Evolutionary conservation across 2,113 vertebrate genomes (phyloP), one percentile per base, ranked within the genome.

Genomic region (Scopus umbretta): DNA sequence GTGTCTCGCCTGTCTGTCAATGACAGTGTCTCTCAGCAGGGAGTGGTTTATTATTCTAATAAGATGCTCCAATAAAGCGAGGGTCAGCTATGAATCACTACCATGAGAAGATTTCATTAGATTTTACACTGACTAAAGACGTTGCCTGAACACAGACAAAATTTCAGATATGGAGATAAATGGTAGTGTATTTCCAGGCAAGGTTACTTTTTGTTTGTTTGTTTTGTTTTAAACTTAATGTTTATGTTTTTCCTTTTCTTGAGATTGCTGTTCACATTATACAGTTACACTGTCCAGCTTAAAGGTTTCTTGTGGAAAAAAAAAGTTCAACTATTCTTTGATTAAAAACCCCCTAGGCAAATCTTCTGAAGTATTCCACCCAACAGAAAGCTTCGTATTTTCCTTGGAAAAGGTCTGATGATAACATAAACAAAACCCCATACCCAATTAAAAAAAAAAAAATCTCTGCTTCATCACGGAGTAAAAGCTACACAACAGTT

Each of bases 51-150:
- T 45, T 67, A 85, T 95, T 94, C 88, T 29, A 94, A 91, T 66
- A 62, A 70, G 50, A 68, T 71, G 85, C 72, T 84, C 75, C 71
- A 62, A 11, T 76, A 72, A 79, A 75, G 83, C 90, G 75, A 59
- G 92, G 49, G 87, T 91, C 92, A 97, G 84, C 70, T 71, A 55
- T 17, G 73, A 83, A 76, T 65, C 76, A 58, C 56, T 67, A 52
- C 45, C 82, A 79, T 6, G n/a, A 92, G 87, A 75, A 95, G 67
- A 83, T 94, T 86, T 95, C 94, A 92, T 92, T 85, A 94, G 78
- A 80, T 76, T 92, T 36, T 89, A 80, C n/a, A 83, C 43, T 11
- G 55, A 76, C 70, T 80, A 27, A 83, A 94, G 96, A 52, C 88
- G 63, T 53, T 90, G 55, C 17, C 30, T 42, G 73, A 47, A 76